Evolutionary conservation across 1,140 invertebrate genomes (phyloP), one percentile per base, ranked within the genome.

Genomic region (Brachionus angularis): DNA sequence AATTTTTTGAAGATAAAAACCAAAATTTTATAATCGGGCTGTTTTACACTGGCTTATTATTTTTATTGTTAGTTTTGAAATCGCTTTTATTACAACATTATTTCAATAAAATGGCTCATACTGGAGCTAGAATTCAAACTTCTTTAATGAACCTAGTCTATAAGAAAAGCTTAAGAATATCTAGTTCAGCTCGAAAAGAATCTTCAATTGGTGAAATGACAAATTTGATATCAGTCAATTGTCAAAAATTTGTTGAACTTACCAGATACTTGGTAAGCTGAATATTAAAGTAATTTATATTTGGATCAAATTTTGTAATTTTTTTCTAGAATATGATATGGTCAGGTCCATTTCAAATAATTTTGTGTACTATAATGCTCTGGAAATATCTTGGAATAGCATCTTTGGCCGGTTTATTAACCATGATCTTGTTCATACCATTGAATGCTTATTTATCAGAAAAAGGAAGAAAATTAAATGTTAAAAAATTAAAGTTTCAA

Each of bases 301-400:
- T n/a, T n/a, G n/a, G n/a, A n/a, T n/a, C n/a, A n/a, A n/a, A n/a
- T n/a, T n/a, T n/a, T n/a, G n/a, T 84, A 39, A 83, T 79, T 73
- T 82, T 80, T 0, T 96, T 94, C 77, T 83, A 97, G 67, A 95
- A 96, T 79, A 93, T 93, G 88, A 86, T 97, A 74, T 98, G 94
- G 94, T 96, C 93, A 1, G 92, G 91, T 1, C 94, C 93, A 0
- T 80, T 96, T 5, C 92, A 96, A 84, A 96, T 97, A 74, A 83
- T 81, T 7, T 77, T 96, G 10, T 88, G 91, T 0, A 79, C 96
- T 10, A 93, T 89, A 76, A 93, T 96, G 82, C 81, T 97, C 4
- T 96, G 91, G 91, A 85, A 86, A 31, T 88, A 88, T 72, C 80
- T 87, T 34, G 84, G 79, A 7, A 74, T 77, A 3, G 76, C 78